Base-by-base conservation (phyloP, 2,113 vertebrate species). In the Hystrix cristata region DNA sequence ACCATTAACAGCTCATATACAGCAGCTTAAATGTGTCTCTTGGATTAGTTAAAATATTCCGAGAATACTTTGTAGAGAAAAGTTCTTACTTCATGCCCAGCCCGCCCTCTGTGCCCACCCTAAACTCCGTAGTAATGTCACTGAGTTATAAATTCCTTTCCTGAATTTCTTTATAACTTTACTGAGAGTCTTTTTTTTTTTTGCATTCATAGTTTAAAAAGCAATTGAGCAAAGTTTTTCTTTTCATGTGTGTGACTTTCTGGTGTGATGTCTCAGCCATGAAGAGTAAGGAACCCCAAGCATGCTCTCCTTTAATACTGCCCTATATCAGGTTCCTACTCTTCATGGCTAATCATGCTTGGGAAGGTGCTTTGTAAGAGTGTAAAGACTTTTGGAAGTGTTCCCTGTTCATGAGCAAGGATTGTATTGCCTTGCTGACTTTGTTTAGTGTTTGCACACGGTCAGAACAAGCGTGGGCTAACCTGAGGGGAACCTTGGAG, bases 361-460 rank as follows among this genome's bases (percentile, higher is more conserved):
- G 0, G 81, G 48, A 62, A 62, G 21, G 1, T 19, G 31, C 29
- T 31, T 74, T 34, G 43, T 38, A 16, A n/a, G 31, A 46, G 38
- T 27, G 1, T 90, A 31, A 81, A 48, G 53, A 19, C 48, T 29
- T 79, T 9, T 2, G 64, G 34, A n/a, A 8, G 7, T 13, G 6
- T 60, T n/a, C 43, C 23, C 18, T 0, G 0, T 16, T 65, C 19
- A 55, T 71, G n/a, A 34, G 43, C 46, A 48, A 76, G 43, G 72
- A 48, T 5, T 38, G 13, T 11, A 0, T 5, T 69, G n/a, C 4
- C 1, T 7, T 18, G 12, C 14, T 3, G 60, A 71, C 48, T 15
- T 21, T 11, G 53, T 21, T 51, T 46, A 29, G 85, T 7, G 15
- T 18, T 15, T 27, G n/a, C 0, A 1, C 3, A 0, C 1, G 16